Evolutionary conservation across 2,888 invertebrate genomes (phyloP).

Genomic region (Eupithecia vulgata): DNA sequence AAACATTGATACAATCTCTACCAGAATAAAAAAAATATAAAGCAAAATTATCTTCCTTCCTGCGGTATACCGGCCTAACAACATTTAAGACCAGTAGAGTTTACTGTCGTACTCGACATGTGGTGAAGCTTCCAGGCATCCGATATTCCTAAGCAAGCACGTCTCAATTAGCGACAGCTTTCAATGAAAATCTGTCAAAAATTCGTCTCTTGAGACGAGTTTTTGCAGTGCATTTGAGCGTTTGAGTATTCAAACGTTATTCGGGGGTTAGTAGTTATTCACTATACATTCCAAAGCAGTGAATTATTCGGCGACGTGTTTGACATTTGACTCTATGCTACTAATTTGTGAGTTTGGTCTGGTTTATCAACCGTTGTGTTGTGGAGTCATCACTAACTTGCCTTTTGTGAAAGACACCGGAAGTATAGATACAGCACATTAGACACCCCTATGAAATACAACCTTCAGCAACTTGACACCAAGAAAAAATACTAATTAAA

Average conservation of each 20-base stretch:
- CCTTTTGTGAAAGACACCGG: conserved; percentile 30
- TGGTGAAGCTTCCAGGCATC: neutral
- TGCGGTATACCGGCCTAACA: neutral
- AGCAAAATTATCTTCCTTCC: neutral
- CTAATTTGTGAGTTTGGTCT: conserved; percentile 5
- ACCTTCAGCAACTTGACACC: conserved; percentile 20
- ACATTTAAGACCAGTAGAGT: neutral
- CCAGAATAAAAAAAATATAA: too few relatives aligned
- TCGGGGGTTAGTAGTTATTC: too few relatives aligned
- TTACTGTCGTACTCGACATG: neutral
- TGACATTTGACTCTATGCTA: conserved; percentile 7
- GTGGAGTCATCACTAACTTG: conserved; percentile 9
- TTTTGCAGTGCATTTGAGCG: too few relatives aligned
- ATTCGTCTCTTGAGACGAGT: too few relatives aligned
- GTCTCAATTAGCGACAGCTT: too few relatives aligned
- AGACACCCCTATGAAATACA: conserved; percentile 18
- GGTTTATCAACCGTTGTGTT: conserved; percentile 29
- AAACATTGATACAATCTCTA: neutral
- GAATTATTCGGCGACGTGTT: too few relatives aligned
- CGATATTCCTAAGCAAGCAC: too few relatives aligned
- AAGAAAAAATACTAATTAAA: neutral
- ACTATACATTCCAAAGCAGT: too few relatives aligned
- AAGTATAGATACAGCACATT: conserved; percentile 23
- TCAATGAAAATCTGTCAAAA: too few relatives aligned
- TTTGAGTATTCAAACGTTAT: too few relatives aligned